Conservation (phyloP, 2,113 vertebrate species). For the Rattus rattus region DNA sequence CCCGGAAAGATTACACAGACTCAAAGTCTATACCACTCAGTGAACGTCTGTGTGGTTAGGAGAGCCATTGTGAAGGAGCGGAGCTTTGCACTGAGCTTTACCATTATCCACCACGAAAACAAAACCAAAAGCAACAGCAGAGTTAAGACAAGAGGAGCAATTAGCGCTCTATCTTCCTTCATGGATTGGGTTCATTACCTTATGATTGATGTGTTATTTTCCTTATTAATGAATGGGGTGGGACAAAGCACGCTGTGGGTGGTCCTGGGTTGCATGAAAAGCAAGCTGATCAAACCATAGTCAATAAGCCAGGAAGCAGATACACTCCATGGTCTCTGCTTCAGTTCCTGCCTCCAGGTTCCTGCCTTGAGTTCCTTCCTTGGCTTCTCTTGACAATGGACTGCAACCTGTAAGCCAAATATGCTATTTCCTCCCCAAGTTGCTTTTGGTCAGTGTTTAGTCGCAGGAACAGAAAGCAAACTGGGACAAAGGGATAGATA, state of each 20-base stretch:
- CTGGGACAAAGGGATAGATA: neutral
- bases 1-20: neutral
- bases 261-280: neutral
- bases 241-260: neutral
- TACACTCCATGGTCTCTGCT: no score
- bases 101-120: neutral
- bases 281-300: neutral
- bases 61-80: neutral
- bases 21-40: neutral
- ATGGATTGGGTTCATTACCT: neutral
- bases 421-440: neutral
- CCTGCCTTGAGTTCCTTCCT: neutral
- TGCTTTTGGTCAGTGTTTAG: neutral
- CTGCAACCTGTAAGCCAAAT: neutral
- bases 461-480: neutral
- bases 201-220: neutral
- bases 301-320: neutral
- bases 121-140: neutral
- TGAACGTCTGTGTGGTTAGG: neutral
- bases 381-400: neutral
- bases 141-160: neutral
- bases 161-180: neutral
- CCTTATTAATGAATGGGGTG: neutral
- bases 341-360: neutral
- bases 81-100: neutral